These are phyloP conservation scores for Vimba vimba DNA, from an alignment of 2,113 vertebrate species.

Conservation along the genomic window DNA sequence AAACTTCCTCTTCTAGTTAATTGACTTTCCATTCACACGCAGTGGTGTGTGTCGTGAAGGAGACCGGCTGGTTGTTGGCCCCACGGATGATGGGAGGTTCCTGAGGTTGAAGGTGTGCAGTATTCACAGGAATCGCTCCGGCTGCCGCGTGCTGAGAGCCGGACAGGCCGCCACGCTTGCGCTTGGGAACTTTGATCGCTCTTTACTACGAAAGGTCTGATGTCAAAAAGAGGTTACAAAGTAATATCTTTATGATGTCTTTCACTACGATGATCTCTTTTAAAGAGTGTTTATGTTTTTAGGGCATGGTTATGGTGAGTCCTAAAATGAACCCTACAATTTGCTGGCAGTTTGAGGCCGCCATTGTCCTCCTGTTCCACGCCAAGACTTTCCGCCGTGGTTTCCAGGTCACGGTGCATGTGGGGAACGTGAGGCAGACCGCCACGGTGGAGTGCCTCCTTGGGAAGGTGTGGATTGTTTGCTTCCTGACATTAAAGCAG, in stretches of 20 bases:
- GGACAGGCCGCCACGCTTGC: conserved; percentile 77
- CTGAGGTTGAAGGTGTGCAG: conserved; percentile 90
- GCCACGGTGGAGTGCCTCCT: conserved; percentile 91
- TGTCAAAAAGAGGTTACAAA: neutral
- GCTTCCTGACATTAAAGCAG: neutral
- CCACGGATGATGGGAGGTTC: conserved; percentile 90
- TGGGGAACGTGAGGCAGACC: conserved; percentile 94
- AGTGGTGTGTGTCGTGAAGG: conserved; percentile 95
- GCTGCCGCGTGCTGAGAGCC: conserved; percentile 88
- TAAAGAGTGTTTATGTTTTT: conserved; percentile 37
- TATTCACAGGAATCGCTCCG: conserved; percentile 95
- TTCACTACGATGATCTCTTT: neutral
- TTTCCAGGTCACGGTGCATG: conserved; percentile 94
- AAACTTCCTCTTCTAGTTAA: neutral
- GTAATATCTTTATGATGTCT: neutral
- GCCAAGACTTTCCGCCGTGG: conserved; percentile 93
- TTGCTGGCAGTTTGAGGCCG: conserved; percentile 92
- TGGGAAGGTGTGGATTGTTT: conserved; percentile 82
- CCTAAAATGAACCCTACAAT: conserved; percentile 97
- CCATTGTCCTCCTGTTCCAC: conserved; percentile 94
- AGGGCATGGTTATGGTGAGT: conserved; percentile 98
- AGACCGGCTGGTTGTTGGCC: conserved; percentile 91
- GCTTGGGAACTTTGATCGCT: conserved; percentile 53
- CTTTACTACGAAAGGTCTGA: conserved; percentile 49
- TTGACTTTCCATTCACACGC: conserved; percentile 42